Base-by-base conservation (phyloP, 2,888 invertebrate species). In the Acanthosepion esculentum region DNA sequence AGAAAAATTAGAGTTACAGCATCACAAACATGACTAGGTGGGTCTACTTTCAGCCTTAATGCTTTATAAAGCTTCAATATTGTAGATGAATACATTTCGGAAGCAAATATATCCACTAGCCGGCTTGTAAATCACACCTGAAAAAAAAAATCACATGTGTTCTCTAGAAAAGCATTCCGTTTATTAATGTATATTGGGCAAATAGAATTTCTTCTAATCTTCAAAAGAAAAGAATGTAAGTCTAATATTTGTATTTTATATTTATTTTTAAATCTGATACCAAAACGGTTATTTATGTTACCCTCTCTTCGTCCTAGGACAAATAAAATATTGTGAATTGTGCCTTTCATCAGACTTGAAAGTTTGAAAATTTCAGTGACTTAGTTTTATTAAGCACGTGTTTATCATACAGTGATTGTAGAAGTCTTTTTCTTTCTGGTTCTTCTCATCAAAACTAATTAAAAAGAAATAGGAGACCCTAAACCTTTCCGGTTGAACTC, bases 21-120 rank as follows among this genome's bases (percentile, higher is more conserved):
- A 33, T 20, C 48, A 33, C 91, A 91, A 48, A 48, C 41, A 92
- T 92, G 92, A 92, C 92, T 48, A 92, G 92, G 92, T 92, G 92
- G 92, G 92, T 48, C 92, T 78, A 78, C 8, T 78, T 78, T 78
- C 78, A 78, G 10, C 78, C 78, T 78, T 78, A 78, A 29, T n/a
- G 78, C n/a, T 78, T 78, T 78, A n/a, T 78, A 78, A 78, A 78
- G 29, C 78, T n/a, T 78, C 78, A 78, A 41, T 78, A 12, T 78
- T 78, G n/a, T n/a, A 8, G 29, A 1, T 78, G 78, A 8, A 10
- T 78, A 55, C 18, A 15, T 55, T 55, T 55, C 20, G 55, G 55
- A 55, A 55, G 55, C 55, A 18, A 55, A 55, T 18, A 55, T 55
- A 29, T 29, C n/a, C 78, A n/a, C 18, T 78, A n/a, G n/a, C 29